Conservation (phyloP, 2,888 invertebrate genomes). For the Parnassius smintheus region DNA sequence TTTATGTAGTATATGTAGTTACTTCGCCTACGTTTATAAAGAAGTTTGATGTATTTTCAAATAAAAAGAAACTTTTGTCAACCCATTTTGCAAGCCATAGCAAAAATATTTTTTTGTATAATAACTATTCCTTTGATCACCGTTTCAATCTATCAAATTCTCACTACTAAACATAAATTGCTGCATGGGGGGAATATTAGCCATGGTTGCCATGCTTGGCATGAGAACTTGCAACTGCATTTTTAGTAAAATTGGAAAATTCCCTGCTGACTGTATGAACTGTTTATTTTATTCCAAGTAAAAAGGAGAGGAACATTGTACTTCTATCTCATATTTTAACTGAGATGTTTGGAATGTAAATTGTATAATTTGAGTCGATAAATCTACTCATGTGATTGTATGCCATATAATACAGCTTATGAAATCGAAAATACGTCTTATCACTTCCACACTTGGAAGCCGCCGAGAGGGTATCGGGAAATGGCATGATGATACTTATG, state of each 20-base stretch:
- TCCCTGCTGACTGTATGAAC: not conserved
- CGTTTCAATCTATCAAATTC: not conserved
- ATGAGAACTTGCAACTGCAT: too few relatives aligned
- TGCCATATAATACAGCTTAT: not conserved
- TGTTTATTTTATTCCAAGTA: too few relatives aligned
- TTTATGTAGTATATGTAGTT: too few relatives aligned
- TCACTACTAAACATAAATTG: too few relatives aligned
- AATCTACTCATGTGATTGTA: not conserved
- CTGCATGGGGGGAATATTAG: too few relatives aligned
- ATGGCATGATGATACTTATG: not conserved
- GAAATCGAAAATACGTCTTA: constrained; percentile 13
- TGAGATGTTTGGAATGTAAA: too few relatives aligned
- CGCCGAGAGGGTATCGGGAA: not conserved
- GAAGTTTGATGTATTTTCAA: not conserved
- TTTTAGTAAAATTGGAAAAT: not conserved
- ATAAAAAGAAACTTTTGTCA: not conserved
- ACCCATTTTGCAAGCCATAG: not conserved
- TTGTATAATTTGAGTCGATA: too few relatives aligned
- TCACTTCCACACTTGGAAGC: constrained; percentile 11
- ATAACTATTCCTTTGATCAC: not conserved
- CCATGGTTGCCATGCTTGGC: too few relatives aligned
- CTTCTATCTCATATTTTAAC: too few relatives aligned
- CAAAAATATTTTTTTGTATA: not conserved
- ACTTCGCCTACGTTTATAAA: too few relatives aligned
- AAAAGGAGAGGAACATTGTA: too few relatives aligned